Percentiles rank a stretch among this genome's conserved stretches.
Conservation (phyloP, 2,888 invertebrate genomes). For the Meliscaeva auricollis region DNA sequence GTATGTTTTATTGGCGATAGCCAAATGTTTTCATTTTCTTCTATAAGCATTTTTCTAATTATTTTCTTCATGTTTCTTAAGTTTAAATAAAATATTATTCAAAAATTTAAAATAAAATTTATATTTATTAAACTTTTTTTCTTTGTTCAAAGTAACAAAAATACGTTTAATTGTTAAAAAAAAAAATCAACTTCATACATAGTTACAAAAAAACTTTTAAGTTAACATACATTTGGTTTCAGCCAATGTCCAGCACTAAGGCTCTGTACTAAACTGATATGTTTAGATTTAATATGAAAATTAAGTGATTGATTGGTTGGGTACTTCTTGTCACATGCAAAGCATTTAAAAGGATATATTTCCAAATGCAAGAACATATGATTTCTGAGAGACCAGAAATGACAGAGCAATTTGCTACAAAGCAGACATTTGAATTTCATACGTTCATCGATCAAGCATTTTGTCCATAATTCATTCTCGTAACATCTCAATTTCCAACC, state of each 20-base stretch:
- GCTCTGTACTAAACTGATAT: not conserved
- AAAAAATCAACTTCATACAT: not conserved
- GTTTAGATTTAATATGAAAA: not conserved
- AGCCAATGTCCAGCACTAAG: slow-evolving; percentile 35
- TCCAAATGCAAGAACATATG: slow-evolving; percentile 9
- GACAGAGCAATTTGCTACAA: slow-evolving; percentile 13
- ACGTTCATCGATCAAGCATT: not conserved
- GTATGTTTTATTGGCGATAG: no score
- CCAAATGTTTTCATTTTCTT: no score
- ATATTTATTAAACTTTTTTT: not conserved
- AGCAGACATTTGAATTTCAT: not conserved
- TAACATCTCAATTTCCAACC: not conserved
- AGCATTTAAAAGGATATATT: slow-evolving; percentile 5
- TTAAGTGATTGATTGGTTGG: not conserved
- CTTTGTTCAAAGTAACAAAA: not conserved
- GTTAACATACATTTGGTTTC: not conserved
- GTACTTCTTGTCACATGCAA: slow-evolving; percentile 17
- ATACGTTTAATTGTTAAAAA: not conserved
- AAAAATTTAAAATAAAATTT: not conserved
- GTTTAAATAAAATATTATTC: no score
- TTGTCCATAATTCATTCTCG: not conserved
- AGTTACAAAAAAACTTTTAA: not conserved
- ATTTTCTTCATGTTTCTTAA: not conserved
- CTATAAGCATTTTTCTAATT: no score
- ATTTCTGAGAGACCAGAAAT: slow-evolving; percentile 18